phyloP scores from a whole-genome alignment of 2,797 vertebrate species.

The Cynodonichthys magdalenae region DNA sequence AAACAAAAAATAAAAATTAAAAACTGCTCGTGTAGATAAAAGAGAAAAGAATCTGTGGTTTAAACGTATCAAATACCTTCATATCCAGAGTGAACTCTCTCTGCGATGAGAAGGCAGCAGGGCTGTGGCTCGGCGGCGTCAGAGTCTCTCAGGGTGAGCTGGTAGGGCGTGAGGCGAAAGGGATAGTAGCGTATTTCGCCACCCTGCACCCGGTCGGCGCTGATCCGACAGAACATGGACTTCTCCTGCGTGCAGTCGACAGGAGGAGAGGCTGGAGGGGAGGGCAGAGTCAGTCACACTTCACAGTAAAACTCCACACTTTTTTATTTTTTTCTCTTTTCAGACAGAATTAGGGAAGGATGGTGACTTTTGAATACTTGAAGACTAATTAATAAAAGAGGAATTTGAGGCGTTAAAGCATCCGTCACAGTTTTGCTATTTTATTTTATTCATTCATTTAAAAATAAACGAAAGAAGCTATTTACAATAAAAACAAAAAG shows the following conservation, averaged over 20 bases:
- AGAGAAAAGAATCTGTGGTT: no score
- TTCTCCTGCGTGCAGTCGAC: slow-evolving; percentile 88
- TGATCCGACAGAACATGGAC: slow-evolving; percentile 94
- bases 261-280: slow-evolving; percentile 68
- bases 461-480: no score
- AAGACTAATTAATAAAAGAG: no score
- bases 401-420: no score
- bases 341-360: neutral
- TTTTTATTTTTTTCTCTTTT: neutral
- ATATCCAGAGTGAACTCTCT: slow-evolving; percentile 91
- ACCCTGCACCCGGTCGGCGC: slow-evolving; percentile 75
- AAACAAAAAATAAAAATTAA: no score
- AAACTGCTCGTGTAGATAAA: neutral
- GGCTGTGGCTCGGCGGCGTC: slow-evolving; percentile 85
- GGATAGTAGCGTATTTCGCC: slow-evolving; percentile 82
- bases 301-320: neutral
- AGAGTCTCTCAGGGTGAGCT: slow-evolving; percentile 86
- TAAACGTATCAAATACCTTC: slow-evolving; percentile 78
- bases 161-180: slow-evolving; percentile 89
- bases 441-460: no score
- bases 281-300: slow-evolving; percentile 10
- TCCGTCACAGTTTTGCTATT: no score
- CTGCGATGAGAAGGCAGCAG: slow-evolving; percentile 89
- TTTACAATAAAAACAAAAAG: no score
- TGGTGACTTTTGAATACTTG: no score